Evolutionary conservation across 1,140 invertebrate species (phyloP).

Genomic region (Steinernema feltiae): DNA sequence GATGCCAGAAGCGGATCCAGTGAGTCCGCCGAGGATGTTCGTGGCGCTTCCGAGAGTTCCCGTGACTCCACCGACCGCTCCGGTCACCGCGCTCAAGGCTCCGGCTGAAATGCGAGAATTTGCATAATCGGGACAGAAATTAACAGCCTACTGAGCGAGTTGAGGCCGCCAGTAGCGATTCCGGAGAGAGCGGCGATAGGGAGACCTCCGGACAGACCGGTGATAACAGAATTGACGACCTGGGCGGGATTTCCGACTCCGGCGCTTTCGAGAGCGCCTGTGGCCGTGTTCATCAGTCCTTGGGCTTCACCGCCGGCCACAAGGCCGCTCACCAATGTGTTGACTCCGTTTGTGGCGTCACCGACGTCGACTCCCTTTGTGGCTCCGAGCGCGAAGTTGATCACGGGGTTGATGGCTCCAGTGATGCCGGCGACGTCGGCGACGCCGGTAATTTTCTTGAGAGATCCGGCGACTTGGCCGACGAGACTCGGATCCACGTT

Average conservation of each 20-base stretch:
- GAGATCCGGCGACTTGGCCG: neutral
- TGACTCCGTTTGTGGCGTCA: no score
- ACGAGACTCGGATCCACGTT: neutral
- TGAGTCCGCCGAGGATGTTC: neutral
- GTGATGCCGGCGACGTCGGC: neutral
- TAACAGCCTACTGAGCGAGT: neutral
- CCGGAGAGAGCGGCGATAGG: neutral
- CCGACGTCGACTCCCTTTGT: neutral
- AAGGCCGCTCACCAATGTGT: no score
- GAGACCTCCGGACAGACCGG: neutral
- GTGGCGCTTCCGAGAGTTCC: neutral
- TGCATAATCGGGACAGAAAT: neutral
- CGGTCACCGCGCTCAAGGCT: neutral
- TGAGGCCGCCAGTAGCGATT: neutral
- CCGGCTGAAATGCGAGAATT: neutral
- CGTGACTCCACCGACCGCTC: neutral
- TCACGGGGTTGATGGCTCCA: neutral
- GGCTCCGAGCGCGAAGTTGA: neutral
- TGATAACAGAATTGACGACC: neutral
- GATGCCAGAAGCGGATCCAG: neutral
- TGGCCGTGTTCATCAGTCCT: neutral
- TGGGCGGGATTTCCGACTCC: neutral
- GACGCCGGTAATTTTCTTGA: neutral
- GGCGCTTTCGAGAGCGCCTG: neutral
- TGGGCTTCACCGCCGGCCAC: no score